Percentiles rank a stretch among this genome's conserved stretches.
Evolutionary conservation across 2,797 vertebrate genomes (phyloP).

Genomic region (Varecia variegata): DNA sequence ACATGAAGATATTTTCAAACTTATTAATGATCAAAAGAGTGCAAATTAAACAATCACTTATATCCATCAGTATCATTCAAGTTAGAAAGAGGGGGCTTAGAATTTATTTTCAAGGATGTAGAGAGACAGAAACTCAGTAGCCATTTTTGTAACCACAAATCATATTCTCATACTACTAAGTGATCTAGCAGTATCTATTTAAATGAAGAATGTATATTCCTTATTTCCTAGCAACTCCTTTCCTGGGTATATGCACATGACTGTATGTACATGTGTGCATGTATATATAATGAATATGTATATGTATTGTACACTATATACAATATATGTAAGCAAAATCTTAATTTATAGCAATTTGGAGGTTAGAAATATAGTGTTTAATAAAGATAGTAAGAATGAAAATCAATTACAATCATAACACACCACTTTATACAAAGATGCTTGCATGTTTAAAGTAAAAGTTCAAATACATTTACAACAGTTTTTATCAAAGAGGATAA

Average conservation of each 20-base stretch:
- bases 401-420: neutral
- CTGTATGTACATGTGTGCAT: neutral
- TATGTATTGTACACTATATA: neutral
- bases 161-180: neutral
- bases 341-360: neutral
- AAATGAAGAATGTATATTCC: neutral
- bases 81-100: neutral
- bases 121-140: neutral
- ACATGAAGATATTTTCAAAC: neutral
- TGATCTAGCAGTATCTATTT: neutral
- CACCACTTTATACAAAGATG: neutral
- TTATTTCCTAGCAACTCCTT: too few species aligned
- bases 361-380: neutral
- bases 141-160: neutral
- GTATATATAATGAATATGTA: neutral
- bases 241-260: neutral
- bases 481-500: neutral
- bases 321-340: neutral
- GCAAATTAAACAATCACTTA: neutral
- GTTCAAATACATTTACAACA: neutral
- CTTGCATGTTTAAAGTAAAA: neutral
- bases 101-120: neutral
- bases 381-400: neutral
- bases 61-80: neutral
- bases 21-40: neutral